These are phyloP conservation scores for Meloidogyne hapla DNA, from an alignment of 1,140 invertebrate species.

Conservation along the genomic window DNA sequence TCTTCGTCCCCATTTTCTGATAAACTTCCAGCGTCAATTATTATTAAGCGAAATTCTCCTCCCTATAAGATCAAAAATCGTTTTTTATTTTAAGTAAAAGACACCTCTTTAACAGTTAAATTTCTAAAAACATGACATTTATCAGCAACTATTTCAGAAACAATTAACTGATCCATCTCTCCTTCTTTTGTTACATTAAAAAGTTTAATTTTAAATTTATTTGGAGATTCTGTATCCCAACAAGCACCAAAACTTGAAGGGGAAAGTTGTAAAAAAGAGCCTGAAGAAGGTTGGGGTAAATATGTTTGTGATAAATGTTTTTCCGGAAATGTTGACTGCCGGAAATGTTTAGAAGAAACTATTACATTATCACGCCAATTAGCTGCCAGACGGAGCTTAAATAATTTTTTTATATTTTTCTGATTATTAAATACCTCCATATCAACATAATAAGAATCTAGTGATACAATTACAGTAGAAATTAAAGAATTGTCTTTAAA, in stretches of 20 bases:
- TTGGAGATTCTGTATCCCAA: slow-evolving; percentile 28
- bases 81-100: too few relatives aligned
- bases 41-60: background rate
- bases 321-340: slow-evolving; percentile 33
- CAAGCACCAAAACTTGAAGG: slow-evolving; percentile 25
- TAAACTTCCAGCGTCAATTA: background rate
- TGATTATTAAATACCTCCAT: slow-evolving; percentile 24
- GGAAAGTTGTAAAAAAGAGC: slow-evolving; percentile 33
- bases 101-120: background rate
- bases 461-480: slow-evolving; percentile 42
- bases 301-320: background rate
- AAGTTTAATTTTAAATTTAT: background rate
- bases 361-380: slow-evolving; percentile 47
- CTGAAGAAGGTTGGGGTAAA: slow-evolving; percentile 22
- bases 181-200: background rate
- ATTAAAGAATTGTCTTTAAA: slow-evolving; percentile 35
- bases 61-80: background rate
- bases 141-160: background rate
- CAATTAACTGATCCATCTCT: background rate
- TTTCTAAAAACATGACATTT: slow-evolving; percentile 3
- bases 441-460: slow-evolving; percentile 35
- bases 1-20: background rate
- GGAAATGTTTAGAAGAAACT: slow-evolving; percentile 35
- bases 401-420: background rate
- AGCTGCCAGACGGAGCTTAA: slow-evolving; percentile 44